These are phyloP conservation scores for Caenorhabditis inopinata DNA, from an alignment of 1,140 invertebrate genomes.

Conservation along the genomic window DNA sequence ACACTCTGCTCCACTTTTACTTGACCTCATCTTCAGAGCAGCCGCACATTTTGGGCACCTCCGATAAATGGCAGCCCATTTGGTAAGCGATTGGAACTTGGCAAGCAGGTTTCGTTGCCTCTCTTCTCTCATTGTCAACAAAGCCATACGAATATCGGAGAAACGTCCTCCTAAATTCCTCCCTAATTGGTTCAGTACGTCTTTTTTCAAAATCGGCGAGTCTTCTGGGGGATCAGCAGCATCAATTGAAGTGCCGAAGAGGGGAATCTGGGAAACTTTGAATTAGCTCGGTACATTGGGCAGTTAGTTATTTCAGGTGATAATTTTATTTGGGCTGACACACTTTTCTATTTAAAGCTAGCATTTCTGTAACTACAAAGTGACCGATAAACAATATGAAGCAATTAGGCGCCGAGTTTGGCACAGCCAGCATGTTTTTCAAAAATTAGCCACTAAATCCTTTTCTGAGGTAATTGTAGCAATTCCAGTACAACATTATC, in stretches of 20 bases:
- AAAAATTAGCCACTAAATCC: too few relatives aligned
- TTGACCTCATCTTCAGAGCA: constrained; percentile 48
- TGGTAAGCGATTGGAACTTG: constrained; percentile 58
- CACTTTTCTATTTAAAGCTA: too few relatives aligned
- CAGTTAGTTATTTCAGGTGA: too few relatives aligned
- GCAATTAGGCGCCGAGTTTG: too few relatives aligned
- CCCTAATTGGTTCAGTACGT: background rate
- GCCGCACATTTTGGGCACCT: constrained; percentile 55
- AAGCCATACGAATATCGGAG: constrained; percentile 56
- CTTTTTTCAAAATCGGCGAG: constrained; percentile 16
- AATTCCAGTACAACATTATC: too few relatives aligned
- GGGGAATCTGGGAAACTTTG: constrained; percentile 46
- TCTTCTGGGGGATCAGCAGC: constrained; percentile 54
- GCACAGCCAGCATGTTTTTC: too few relatives aligned
- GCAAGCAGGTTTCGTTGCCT: constrained; percentile 47
- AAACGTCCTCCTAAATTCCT: constrained; percentile 58
- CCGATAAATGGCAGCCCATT: constrained; percentile 56
- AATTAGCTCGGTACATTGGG: too few relatives aligned
- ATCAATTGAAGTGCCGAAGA: constrained; percentile 53
- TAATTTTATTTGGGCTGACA: too few relatives aligned
- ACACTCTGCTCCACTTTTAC: constrained; percentile 56
- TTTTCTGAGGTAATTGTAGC: too few relatives aligned
- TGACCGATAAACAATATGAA: too few relatives aligned
- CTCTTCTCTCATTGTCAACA: constrained; percentile 57
- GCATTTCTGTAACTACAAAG: too few relatives aligned